Evolutionary conservation across 2,113 vertebrate genomes (phyloP), one percentile per base, ranked within the genome.

Genomic region (Lamprotornis superbus): DNA sequence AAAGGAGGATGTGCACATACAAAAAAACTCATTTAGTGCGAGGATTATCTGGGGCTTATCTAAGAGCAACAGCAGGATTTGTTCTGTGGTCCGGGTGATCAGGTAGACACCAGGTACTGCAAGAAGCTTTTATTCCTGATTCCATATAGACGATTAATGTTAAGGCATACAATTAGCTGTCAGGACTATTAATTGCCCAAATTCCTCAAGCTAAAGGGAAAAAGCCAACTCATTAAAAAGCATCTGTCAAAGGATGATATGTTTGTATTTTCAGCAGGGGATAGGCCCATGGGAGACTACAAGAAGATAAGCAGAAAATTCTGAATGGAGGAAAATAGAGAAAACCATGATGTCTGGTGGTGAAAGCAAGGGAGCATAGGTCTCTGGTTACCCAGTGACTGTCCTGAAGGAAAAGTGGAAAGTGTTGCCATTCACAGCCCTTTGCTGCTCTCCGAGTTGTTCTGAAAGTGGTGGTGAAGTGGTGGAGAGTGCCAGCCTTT

Each of bases 371-470:
- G 40, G 18, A 74, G 19, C 0, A 0, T 1, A 37, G 19, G 10
- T 30, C 55, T 68, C 63, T 83, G 30, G 15, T 56, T 53, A 53
- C 24, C 22, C 35, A 79, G 39, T 0, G 0, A 73, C 25, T 11
- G 0, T 46, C 12, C 23, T 59, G 67, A 35, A 75, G 40, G 21
- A 77, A 73, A 83, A 59, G 15, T 13, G 22, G 60, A 10, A 12
- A 56, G 19, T 28, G 31, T 12, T 76, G 37, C 46, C 22, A 15
- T 20, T 60, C 15, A 7, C 24, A 79, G 52, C 30, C 47, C 16
- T 13, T 65, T 1, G 2, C 31, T 73, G 16, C 35, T 70, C 33
- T 65, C 31, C 0, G 0, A 17, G 19, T 33, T 46, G 18, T 25
- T 92, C 30, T 50, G 23, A 33, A 42, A 73, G 39, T 1, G 1